Base-by-base conservation (phyloP, 2,113 vertebrate genomes). In the Corythoichthys intestinalis region DNA sequence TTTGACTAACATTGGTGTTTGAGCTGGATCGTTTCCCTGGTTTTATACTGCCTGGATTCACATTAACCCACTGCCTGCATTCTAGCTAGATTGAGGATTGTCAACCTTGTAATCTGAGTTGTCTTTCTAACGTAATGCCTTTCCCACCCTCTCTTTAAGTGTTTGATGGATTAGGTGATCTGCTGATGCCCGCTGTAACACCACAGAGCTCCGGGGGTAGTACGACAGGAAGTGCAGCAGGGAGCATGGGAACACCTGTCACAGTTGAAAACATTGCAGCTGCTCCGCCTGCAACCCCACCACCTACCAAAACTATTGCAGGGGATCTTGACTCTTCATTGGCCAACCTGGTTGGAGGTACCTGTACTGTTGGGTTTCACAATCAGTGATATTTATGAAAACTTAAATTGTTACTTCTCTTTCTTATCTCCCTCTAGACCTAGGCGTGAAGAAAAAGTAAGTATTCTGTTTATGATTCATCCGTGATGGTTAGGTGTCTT, bases 391-490 rank as follows among this genome's bases (percentile, higher is more conserved):
- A 68, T 4, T 6, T n/a, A 2, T 60, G n/a, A 28, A 35, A 47
- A 8, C 17, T 1, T 5, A 20, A 11, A 8, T 48, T 53, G 67
- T 5, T 13, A 41, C 2, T 50, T 59, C 81, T 77, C 64, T 67
- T 64, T 83, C 64, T 70, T 66, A 74, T 61, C 76, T 72, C 66
- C 69, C 2, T 68, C 73, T 70, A 99, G 97, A 99, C 85, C 93
- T 99, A 88, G 97, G 97, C 72, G 94, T 93, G 87, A 94, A 91
- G 90, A 98, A 98, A 91, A 99, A 96, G 97, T 99, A 94, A 96
- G 96, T 93, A 37, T 69, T 4, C 34, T 14, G 28, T 8, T 12
- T 62, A 11, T 70, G 53, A 69, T 44, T 71, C 15, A 6, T 44
- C 41, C 17, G 12, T 35, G 38, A 15, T 59, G 2, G 38, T 17